Evolutionary conservation across 2,888 invertebrate species (phyloP).

Genomic region (Phorcus lineatus): DNA sequence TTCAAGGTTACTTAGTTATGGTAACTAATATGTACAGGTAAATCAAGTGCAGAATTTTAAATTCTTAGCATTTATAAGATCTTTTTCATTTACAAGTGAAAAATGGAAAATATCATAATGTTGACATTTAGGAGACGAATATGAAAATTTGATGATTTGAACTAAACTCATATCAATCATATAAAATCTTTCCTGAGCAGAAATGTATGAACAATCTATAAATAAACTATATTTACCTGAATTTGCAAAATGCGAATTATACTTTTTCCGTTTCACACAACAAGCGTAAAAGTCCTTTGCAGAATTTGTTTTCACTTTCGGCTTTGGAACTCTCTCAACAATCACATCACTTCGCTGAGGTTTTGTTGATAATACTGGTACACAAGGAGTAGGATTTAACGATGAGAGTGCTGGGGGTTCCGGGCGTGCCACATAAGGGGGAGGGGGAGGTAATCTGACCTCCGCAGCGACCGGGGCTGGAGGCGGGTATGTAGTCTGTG

Average conservation of each 20-base stretch:
- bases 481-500: conserved; percentile 8
- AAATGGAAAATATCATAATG: no score
- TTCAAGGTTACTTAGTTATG: no score
- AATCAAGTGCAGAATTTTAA: no score
- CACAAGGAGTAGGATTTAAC: conserved; percentile 28
- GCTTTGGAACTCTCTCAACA: conserved; percentile 62
- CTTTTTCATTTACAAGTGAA: no score
- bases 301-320: conserved; percentile 65
- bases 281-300: conserved; percentile 61
- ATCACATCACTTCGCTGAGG: conserved; percentile 59
- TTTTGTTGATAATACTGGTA: conserved; percentile 52
- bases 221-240: conserved; percentile 52
- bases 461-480: neutral
- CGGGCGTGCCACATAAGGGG: conserved; percentile 24
- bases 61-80: no score
- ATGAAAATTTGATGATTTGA: no score
- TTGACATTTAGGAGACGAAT: no score
- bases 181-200: no score
- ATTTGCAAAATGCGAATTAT: conserved; percentile 58
- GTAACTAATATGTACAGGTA: no score
- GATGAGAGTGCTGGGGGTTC: conserved; percentile 17
- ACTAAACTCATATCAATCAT: no score
- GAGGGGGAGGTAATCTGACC: conserved; percentile 27
- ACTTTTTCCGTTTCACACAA: conserved; percentile 56
- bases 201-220: neutral